Evolutionary conservation across 2,113 vertebrate species (phyloP).

Genomic region (Nannobrachium achirus): DNA sequence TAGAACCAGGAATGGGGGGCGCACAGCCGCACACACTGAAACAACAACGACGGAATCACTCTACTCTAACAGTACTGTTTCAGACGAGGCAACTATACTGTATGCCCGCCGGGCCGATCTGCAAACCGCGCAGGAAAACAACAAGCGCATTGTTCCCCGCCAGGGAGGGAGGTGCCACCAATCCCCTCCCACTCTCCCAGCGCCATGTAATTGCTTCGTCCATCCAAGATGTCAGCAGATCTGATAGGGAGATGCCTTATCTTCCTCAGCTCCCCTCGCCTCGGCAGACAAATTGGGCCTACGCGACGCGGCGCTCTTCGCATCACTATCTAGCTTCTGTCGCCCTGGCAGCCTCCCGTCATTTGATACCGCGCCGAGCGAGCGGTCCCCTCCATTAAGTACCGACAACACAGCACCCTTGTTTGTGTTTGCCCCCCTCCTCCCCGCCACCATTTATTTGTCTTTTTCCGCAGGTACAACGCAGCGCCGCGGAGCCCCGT

Average conservation of each 20-base stretch:
- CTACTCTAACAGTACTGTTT: not conserved
- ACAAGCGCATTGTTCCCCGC: constrained; percentile 45
- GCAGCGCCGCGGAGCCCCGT: constrained; percentile 24
- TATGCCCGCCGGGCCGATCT: constrained; percentile 26
- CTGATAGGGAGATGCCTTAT: constrained; percentile 69
- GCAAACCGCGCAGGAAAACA: constrained; percentile 39
- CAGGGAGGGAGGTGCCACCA: constrained; percentile 30
- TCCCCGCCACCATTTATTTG: not conserved
- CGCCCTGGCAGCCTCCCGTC: constrained; percentile 41
- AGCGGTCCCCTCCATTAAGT: constrained; percentile 42
- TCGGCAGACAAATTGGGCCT: constrained; percentile 68
- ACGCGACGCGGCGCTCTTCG: constrained; percentile 37
- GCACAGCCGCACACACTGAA: constrained; percentile 17
- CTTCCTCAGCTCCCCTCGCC: too few species aligned
- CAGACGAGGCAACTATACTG: constrained; percentile 4
- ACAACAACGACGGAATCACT: constrained; percentile 15
- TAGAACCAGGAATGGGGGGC: constrained; percentile 42
- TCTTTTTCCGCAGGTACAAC: constrained; percentile 23
- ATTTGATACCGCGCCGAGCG: constrained; percentile 29
- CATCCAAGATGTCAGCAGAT: constrained; percentile 64
- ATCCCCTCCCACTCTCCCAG: constrained; percentile 55
- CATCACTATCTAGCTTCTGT: constrained; percentile 49
- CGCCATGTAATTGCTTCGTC: constrained; percentile 73
- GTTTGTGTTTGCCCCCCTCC: constrained; percentile 41
- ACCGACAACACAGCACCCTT: not conserved